Evolutionary conservation across 2,888 invertebrate species (phyloP).

Genomic region (Apamea sordens): DNA sequence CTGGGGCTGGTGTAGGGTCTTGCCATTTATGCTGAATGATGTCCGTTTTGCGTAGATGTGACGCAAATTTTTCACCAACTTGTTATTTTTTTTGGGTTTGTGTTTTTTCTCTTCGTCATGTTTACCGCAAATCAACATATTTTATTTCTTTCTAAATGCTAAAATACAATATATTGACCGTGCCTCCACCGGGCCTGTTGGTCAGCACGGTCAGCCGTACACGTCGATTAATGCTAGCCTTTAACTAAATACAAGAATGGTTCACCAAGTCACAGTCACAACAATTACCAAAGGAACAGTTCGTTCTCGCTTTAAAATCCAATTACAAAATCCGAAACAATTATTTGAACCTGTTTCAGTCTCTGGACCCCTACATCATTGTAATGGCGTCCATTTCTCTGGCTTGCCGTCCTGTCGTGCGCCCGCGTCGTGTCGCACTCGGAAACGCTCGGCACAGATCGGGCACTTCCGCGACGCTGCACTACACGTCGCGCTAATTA

Average conservation of each 20-base stretch:
- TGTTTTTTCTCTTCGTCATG: background rate
- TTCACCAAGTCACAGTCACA: background rate
- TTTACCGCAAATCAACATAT: background rate
- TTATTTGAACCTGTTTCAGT: conserved; percentile 22
- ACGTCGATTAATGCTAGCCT: background rate
- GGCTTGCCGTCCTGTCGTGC: conserved; percentile 38
- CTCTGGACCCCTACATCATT: conserved; percentile 13
- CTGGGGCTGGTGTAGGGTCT: no score
- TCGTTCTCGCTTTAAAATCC: background rate
- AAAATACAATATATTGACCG: background rate
- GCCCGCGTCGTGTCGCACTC: conserved; percentile 46
- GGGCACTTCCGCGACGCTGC: conserved; percentile 47
- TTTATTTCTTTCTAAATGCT: background rate
- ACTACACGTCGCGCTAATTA: conserved; percentile 60
- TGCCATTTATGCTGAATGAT: no score
- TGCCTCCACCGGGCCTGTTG: no score
- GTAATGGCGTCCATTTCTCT: conserved; percentile 35
- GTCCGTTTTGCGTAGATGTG: no score
- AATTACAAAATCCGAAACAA: conserved; percentile 18
- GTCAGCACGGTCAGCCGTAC: background rate
- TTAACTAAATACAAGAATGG: background rate
- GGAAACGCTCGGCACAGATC: conserved; percentile 31
- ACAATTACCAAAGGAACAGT: background rate
- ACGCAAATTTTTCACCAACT: no score
- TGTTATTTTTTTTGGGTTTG: no score